Percentiles rank a stretch among this genome's conserved stretches.
These are phyloP conservation scores for Oligia latruncula DNA, from an alignment of 2,888 invertebrate species.

Conservation along the genomic window DNA sequence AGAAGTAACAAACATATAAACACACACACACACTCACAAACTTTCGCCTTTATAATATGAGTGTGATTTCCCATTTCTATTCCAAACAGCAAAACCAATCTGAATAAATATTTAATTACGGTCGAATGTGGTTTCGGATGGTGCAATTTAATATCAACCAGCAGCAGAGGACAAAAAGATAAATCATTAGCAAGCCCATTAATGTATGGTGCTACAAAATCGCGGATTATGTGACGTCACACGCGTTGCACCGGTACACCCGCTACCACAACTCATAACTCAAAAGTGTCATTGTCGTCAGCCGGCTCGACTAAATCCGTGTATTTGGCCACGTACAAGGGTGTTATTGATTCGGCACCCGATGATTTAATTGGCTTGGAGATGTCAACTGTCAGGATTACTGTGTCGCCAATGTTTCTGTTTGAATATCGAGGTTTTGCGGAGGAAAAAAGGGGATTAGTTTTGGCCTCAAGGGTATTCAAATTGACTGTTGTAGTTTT, in stretches of 20 bases:
- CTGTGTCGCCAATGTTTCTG: constrained; percentile 12
- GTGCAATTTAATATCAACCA: background rate
- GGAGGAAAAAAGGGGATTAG: background rate
- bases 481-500: background rate
- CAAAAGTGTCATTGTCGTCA: constrained; percentile 44
- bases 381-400: constrained; percentile 30
- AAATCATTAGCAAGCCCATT: constrained; percentile 47
- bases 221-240: background rate
- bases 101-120: background rate
- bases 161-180: constrained; percentile 12
- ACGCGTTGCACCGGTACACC: constrained; percentile 23
- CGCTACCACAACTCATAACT: constrained; percentile 28
- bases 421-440: constrained; percentile 4
- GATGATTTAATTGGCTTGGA: constrained; percentile 53
- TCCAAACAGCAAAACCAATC: background rate
- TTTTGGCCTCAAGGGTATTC: background rate
- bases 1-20: too few species aligned
- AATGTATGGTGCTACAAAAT: constrained; percentile 14
- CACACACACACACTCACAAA: too few species aligned
- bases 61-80: background rate
- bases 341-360: constrained; percentile 44
- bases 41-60: too few species aligned
- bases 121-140: background rate
- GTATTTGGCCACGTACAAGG: constrained; percentile 32
- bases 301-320: constrained; percentile 31